Base-by-base conservation (phyloP, 1,140 invertebrate species). In the Dendrolimus kikuchii region DNA sequence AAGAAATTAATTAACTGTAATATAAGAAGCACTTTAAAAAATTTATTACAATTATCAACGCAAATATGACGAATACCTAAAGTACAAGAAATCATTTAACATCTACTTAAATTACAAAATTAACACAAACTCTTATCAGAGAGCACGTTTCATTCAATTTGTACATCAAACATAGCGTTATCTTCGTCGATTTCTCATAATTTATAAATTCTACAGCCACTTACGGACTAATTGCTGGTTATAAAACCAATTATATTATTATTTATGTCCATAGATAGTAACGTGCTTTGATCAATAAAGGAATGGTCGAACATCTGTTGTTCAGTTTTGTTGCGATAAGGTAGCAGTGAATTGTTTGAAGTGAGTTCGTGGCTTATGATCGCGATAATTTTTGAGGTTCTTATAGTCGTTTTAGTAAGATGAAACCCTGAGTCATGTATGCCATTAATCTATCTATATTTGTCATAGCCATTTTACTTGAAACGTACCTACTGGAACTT, bases 201-300 rank as follows among this genome's bases (percentile, higher is more conserved):
- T 49, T 49, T 51, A 55, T 60, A 54, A 44, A 55, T 45, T 55
- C 47, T 45, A 43, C 45, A 52, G 49, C 49, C 52, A 51, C 49
- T 55, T 46, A 39, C 39, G 38, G 45, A 53, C 52, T 62, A 62
- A 62, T 62, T 69, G 51, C 59, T 67, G 60, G 62, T 66, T 68
- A 70, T 67, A 62, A 63, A 63, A 51, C 23, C 72, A 74, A 77
- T 71, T 69, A 70, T 64, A 55, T 59, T 60, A 41, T 60, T 63
- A 75, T 77, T 77, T 75, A 75, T 71, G 60, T 41, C 2, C 45
- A 43, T 57, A 59, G 74, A 77, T 77, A 77, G 66, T 46, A 51
- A 38, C 37, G 53, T 55, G 60, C 68, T 77, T 77, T 77, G 74
- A 75, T 68, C 55, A 59, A 36, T 39, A 69, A 68, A 59, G 40